These are phyloP conservation scores for Erythrolamprus reginae DNA, from an alignment of 2,113 vertebrate genomes.

Conservation along the genomic window DNA sequence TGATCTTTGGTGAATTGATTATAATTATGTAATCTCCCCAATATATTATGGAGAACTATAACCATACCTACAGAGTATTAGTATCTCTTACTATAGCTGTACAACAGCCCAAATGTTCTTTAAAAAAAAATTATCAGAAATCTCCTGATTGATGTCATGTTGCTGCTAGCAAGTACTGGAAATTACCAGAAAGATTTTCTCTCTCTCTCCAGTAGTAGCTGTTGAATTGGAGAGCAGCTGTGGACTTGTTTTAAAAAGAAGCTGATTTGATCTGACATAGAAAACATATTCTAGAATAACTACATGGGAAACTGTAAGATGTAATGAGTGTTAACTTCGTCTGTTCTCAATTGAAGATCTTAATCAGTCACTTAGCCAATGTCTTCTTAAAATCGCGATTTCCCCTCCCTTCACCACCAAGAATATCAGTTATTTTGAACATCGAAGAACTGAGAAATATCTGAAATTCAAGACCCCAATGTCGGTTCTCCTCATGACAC, in stretches of 20 bases:
- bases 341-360: not conserved
- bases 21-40: not conserved
- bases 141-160: conserved; percentile 10
- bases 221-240: conserved; percentile 37
- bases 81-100: not conserved
- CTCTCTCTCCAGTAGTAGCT: not conserved
- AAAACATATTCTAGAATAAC: not conserved
- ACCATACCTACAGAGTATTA: not conserved
- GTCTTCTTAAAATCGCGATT: not conserved
- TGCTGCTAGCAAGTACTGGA: conserved; percentile 28
- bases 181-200: conserved; percentile 38
- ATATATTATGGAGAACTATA: not conserved
- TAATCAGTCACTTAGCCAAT: not conserved
- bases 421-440: not conserved
- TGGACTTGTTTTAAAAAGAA: conserved; percentile 28
- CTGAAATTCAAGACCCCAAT: not conserved
- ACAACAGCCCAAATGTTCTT: not conserved
- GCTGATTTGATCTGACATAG: not conserved
- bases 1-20: not conserved
- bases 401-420: not conserved
- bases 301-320: not conserved
- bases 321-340: not conserved
- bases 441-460: not conserved
- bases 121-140: conserved; percentile 12
- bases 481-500: not conserved